Conservation (phyloP, 2,888 invertebrate genomes). For the Rhagophthalmus giganteus region DNA sequence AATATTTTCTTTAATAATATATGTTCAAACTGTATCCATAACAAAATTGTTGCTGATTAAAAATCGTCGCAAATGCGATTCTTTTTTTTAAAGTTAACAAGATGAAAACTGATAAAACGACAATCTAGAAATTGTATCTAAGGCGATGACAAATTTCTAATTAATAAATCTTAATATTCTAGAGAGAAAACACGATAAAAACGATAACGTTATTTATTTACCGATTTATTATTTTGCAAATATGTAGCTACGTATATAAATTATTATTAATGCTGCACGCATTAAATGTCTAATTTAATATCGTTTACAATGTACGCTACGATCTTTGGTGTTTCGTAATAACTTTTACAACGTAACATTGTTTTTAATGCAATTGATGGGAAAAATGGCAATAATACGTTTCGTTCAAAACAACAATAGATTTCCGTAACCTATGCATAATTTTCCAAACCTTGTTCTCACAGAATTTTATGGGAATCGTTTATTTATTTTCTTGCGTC, state of each 20-base stretch:
- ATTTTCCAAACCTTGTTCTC: constrained; percentile 28
- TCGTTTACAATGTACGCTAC: too few species aligned
- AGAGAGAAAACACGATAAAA: too few species aligned
- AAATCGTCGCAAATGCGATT: neutral
- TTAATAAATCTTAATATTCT: constrained; percentile 5
- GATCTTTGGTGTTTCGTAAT: too few species aligned
- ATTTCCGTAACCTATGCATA: constrained; percentile 29
- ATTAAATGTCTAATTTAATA: too few species aligned
- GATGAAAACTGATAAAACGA: neutral
- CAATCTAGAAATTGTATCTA: neutral
- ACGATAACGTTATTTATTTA: too few species aligned
- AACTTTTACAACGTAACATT: constrained; percentile 6
- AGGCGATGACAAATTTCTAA: neutral
- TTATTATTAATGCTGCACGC: too few species aligned
- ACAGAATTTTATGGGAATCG: constrained; percentile 19
- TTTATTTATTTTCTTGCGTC: constrained; percentile 23
- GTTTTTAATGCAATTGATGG: constrained; percentile 15
- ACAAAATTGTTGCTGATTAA: neutral
- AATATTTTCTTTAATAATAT: too few species aligned
- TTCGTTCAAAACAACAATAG: constrained; percentile 22
- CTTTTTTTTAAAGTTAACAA: neutral
- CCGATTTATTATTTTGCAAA: constrained; percentile 1
- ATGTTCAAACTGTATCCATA: neutral
- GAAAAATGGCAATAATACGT: constrained; percentile 24
- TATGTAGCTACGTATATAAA: too few species aligned